These are phyloP conservation scores for Notothenia coriiceps DNA, from an alignment of 2,113 vertebrate genomes.

Conservation along the genomic window DNA sequence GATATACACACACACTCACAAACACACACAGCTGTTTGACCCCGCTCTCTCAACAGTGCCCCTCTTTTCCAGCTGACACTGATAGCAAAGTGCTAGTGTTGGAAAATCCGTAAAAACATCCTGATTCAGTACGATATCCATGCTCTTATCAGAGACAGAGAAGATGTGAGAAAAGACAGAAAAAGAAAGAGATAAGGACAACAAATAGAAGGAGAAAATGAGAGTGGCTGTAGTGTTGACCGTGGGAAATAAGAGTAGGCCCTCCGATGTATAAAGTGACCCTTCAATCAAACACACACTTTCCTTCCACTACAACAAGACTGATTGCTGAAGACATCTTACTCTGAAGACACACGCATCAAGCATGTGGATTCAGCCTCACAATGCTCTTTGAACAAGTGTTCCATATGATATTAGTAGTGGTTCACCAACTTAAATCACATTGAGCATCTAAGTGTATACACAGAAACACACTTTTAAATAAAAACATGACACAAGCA, in stretches of 20 bases:
- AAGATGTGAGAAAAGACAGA: slow-evolving; percentile 21
- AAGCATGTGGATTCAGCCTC: slow-evolving; percentile 1
- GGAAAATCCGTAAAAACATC: slow-evolving; percentile 57
- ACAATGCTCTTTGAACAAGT: slow-evolving; percentile 34
- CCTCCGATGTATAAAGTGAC: slow-evolving; percentile 72
- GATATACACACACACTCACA: slow-evolving; percentile 4
- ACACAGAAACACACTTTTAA: too few relatives aligned
- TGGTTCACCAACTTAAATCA: too few relatives aligned
- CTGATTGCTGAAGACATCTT: slow-evolving; percentile 76
- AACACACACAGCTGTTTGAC: neutral
- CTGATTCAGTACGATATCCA: slow-evolving; percentile 46
- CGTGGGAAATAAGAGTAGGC: slow-evolving; percentile 55
- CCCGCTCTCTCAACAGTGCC: slow-evolving; percentile 12
- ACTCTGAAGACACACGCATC: slow-evolving; percentile 35
- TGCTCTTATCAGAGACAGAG: slow-evolving; percentile 30
- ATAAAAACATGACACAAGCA: too few relatives aligned
- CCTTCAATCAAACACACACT: slow-evolving; percentile 77
- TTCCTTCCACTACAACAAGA: slow-evolving; percentile 44
- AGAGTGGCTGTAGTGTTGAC: slow-evolving; percentile 58
- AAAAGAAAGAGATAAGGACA: slow-evolving; percentile 43
- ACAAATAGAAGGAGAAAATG: slow-evolving; percentile 61
- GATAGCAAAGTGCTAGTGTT: slow-evolving; percentile 26
- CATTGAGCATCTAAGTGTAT: too few relatives aligned
- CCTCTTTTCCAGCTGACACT: slow-evolving; percentile 18
- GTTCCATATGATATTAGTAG: neutral